Percentiles rank a stretch among this genome's conserved stretches.
Evolutionary conservation across 2,113 vertebrate genomes (phyloP).

Genomic region (Xyliphius kryptos): DNA sequence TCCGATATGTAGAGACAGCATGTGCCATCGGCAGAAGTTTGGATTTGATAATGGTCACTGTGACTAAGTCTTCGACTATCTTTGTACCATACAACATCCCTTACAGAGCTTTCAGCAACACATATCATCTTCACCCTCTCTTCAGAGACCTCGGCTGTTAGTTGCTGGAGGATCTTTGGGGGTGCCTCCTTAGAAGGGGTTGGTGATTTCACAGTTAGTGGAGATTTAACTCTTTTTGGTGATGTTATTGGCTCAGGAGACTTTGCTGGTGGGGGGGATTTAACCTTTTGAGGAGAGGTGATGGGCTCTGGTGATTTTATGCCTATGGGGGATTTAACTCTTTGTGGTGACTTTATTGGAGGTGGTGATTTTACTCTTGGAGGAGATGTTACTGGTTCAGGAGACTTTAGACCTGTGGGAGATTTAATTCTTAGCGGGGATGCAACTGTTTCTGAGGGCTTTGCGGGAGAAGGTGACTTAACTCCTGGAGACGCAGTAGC

Average conservation of each 20-base stretch:
- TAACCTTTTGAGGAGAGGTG: conserved; percentile 60
- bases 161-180: conserved; percentile 77
- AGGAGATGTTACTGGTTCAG: conserved; percentile 76
- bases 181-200: conserved; percentile 64
- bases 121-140: conserved; percentile 80
- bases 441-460: conserved; percentile 53
- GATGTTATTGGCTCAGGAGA: conserved; percentile 70
- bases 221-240: conserved; percentile 79
- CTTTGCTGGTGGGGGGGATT: conserved; percentile 63
- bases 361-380: conserved; percentile 78
- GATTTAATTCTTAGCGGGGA: conserved; percentile 69
- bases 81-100: conserved; percentile 83
- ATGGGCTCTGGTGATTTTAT: conserved; percentile 54
- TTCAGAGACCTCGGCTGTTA: conserved; percentile 74
- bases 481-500: too few relatives aligned
- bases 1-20: conserved; percentile 82
- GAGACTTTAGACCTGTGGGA: conserved; percentile 70
- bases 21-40: conserved; percentile 80
- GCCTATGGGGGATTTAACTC: conserved; percentile 60
- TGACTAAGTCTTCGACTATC: conserved; percentile 83
- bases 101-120: conserved; percentile 79
- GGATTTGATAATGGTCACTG: conserved; percentile 77
- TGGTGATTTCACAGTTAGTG: conserved; percentile 72
- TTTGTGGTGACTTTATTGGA: conserved; percentile 53
- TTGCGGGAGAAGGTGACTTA: conserved; percentile 6